Percentiles rank a stretch among this genome's conserved stretches.
Conservation (phyloP, 2,888 invertebrate genomes). For the Erebia palarica region DNA sequence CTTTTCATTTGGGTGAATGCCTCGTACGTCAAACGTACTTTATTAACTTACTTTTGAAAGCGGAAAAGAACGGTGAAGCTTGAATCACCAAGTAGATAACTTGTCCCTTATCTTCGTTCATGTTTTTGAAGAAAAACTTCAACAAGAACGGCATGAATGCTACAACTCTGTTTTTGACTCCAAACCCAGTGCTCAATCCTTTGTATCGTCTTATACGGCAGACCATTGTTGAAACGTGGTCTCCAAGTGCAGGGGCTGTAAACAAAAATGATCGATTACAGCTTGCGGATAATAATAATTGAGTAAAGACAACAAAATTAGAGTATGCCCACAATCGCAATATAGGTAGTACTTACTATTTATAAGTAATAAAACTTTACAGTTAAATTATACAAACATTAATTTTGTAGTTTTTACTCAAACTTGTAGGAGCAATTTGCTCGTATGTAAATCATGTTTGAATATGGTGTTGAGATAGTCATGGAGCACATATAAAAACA, state of each 20-base stretch:
- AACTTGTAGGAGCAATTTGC: neutral
- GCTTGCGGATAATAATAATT: too few relatives aligned
- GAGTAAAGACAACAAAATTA: too few relatives aligned
- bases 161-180: constrained; percentile 82
- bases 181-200: constrained; percentile 83
- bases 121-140: constrained; percentile 86
- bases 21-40: neutral
- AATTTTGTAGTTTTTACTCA: too few relatives aligned
- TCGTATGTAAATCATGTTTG: constrained; percentile 6
- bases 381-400: too few relatives aligned
- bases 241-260: constrained; percentile 44
- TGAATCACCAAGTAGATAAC: constrained; percentile 86
- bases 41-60: constrained; percentile 86
- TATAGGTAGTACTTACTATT: neutral
- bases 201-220: constrained; percentile 85
- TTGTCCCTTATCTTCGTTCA: constrained; percentile 74
- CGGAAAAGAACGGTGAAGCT: constrained; percentile 88
- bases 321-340: too few relatives aligned
- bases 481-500: neutral
- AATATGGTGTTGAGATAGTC: neutral
- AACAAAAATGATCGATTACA: constrained; percentile 5
- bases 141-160: constrained; percentile 88
- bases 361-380: too few relatives aligned
- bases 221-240: constrained; percentile 55
- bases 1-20: neutral